Conservation (phyloP, 2,113 vertebrate genomes). For the Fulica atra region DNA sequence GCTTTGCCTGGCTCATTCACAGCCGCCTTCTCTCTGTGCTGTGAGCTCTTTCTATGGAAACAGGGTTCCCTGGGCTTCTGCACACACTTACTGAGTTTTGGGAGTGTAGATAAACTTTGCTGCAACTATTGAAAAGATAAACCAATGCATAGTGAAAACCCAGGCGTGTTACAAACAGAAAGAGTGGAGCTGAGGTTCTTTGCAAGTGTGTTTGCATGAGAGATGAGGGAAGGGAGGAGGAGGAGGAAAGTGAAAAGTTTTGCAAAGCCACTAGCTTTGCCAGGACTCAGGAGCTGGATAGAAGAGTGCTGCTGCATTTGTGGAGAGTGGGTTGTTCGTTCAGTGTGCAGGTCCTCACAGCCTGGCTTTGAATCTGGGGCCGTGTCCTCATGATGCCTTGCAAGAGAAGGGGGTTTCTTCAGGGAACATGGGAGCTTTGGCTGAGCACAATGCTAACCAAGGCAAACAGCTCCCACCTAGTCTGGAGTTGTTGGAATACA, state of each 20-base stretch:
- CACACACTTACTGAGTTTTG: rapidly evolving
- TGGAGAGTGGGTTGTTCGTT: neutral
- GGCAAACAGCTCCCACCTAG: neutral
- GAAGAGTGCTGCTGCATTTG: neutral
- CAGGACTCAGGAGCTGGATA: neutral
- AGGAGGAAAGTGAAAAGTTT: neutral
- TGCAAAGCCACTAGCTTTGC: neutral
- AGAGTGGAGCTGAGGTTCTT: neutral
- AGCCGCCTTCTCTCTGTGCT: neutral
- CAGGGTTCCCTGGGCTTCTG: neutral
- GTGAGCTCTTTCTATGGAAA: neutral
- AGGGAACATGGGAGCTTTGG: neutral
- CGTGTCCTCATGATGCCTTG: neutral
- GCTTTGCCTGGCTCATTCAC: neutral
- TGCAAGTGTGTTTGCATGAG: neutral
- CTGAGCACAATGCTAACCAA: neutral
- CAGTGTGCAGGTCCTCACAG: neutral
- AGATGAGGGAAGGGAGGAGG: neutral
- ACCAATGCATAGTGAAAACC: neutral
- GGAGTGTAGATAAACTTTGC: neutral
- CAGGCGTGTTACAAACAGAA: neutral
- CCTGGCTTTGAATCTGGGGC: neutral
- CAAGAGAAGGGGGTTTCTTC: neutral
- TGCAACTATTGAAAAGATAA: neutral
- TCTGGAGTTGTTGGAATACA: neutral